Percentiles rank a stretch among this genome's conserved stretches.
Conservation (phyloP, 2,888 invertebrate genomes). For the Serripes groenlandicus region DNA sequence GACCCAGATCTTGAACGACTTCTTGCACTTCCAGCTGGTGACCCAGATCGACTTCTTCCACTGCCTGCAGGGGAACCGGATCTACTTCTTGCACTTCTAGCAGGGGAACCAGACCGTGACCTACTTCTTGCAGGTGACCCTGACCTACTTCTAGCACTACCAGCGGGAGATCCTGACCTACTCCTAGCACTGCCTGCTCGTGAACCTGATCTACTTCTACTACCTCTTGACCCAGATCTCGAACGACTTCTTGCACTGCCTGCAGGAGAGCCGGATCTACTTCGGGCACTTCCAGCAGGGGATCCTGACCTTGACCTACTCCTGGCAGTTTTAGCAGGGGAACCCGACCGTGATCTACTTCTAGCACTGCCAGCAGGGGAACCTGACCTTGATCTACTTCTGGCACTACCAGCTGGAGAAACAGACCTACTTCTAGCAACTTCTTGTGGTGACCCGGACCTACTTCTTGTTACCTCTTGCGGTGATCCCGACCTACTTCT, state of each 20-base stretch:
- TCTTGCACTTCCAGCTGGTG: constrained; percentile 61
- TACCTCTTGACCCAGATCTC: constrained; percentile 58
- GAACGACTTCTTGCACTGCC: constrained; percentile 58
- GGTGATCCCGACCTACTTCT: constrained; percentile 51
- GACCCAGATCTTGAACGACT: constrained; percentile 62
- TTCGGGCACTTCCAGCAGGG: constrained; percentile 56
- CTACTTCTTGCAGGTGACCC: constrained; percentile 30
- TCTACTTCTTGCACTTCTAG: constrained; percentile 53
- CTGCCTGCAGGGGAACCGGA: constrained; percentile 56
- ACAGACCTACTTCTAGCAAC: constrained; percentile 57
- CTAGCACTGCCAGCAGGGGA: constrained; percentile 54
- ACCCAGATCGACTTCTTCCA: constrained; percentile 54
- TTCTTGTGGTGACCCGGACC: constrained; percentile 54
- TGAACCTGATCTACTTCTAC: constrained; percentile 52
- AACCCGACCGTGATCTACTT: constrained; percentile 54
- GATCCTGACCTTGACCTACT: constrained; percentile 57
- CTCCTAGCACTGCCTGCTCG: constrained; percentile 62
- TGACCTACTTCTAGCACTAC: constrained; percentile 51
- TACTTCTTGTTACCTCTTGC: constrained; percentile 61
- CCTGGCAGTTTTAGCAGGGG: constrained; percentile 56
- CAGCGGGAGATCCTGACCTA: constrained; percentile 62
- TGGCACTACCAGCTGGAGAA: constrained; percentile 44
- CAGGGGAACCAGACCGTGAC: constrained; percentile 67
- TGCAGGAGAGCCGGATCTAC: constrained; percentile 59
- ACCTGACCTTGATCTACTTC: constrained; percentile 57